phyloP scores from a whole-genome alignment of 2,888 invertebrate genomes.

The Diarsia dahlii region DNA sequence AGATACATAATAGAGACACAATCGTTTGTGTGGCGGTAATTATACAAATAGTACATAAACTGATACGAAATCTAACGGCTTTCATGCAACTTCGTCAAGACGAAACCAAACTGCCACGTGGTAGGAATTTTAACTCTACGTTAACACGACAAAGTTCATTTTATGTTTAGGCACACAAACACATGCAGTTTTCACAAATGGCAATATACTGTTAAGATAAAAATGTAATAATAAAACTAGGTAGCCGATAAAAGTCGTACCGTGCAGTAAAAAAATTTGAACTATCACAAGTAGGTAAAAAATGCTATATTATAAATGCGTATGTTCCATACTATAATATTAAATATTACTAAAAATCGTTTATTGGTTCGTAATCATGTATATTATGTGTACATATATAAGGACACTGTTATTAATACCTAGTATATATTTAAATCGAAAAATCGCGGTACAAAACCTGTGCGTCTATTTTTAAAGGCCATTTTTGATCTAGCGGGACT shows the following conservation, averaged over 20 bases:
- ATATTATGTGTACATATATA: conserved; percentile 69
- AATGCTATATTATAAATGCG: conserved; percentile 83
- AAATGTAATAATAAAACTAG: conserved; percentile 22
- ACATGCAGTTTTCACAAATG: conserved; percentile 20
- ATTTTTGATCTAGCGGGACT: conserved; percentile 73
- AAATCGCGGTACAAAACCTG: conserved; percentile 72
- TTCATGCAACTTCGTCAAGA: not conserved
- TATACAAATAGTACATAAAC: conserved; percentile 41
- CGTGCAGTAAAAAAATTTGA: conserved; percentile 68
- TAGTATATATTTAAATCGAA: conserved; percentile 65
- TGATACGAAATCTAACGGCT: conserved; percentile 46
- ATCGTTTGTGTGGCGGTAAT: conserved; percentile 24
- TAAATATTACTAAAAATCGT: conserved; percentile 64
- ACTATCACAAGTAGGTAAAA: conserved; percentile 82
- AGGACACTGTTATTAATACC: conserved; percentile 74
- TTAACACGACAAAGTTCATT: not conserved
- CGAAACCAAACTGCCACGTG: not conserved
- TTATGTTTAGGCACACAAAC: not conserved
- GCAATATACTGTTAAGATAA: conserved; percentile 24
- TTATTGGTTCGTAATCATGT: conserved; percentile 65
- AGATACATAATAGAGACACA: conserved; percentile 54
- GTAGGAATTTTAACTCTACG: conserved; percentile 20
- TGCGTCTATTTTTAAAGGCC: conserved; percentile 72
- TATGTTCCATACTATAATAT: conserved; percentile 70
- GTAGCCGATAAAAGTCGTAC: conserved; percentile 43